Conservation (phyloP, 2,797 vertebrate species). For the Leptodactylus fallax region DNA sequence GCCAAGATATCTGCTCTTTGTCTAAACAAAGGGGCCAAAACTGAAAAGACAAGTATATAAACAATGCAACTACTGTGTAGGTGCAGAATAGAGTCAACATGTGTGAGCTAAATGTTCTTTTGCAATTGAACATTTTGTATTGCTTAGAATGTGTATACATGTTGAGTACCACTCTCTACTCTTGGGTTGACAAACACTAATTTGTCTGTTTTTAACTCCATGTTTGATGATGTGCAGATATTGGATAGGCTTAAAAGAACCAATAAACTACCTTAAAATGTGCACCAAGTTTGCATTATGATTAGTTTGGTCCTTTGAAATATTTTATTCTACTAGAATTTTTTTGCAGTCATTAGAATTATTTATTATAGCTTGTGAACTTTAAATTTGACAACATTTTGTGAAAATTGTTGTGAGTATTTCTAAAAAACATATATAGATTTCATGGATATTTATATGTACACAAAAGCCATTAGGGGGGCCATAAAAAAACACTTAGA, state of each 20-base stretch:
- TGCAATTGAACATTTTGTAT: conserved; percentile 42
- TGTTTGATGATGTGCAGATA: not conserved
- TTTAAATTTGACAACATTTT: no score
- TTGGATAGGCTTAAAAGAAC: not conserved
- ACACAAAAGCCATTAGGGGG: no score
- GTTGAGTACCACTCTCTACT: not conserved
- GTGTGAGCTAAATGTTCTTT: conserved; percentile 65
- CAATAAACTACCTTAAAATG: not conserved
- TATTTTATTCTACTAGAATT: no score
- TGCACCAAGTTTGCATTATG: not conserved
- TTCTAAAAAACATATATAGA: no score
- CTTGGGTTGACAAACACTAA: not conserved
- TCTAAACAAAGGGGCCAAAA: conserved; percentile 22
- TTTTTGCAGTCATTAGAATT: no score
- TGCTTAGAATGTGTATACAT: not conserved
- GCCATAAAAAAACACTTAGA: no score
- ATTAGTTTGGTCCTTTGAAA: not conserved
- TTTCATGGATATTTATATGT: no score
- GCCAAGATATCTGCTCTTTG: conserved; percentile 34
- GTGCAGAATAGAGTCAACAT: conserved; percentile 12
- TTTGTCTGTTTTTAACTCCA: conserved; percentile 61
- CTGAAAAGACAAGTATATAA: conserved; percentile 34
- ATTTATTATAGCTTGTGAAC: no score
- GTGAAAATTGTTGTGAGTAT: no score
- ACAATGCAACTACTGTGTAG: conserved; percentile 27